Conservation (phyloP, 2,797 vertebrate genomes). For the Sebastiscus albofasciatus region DNA sequence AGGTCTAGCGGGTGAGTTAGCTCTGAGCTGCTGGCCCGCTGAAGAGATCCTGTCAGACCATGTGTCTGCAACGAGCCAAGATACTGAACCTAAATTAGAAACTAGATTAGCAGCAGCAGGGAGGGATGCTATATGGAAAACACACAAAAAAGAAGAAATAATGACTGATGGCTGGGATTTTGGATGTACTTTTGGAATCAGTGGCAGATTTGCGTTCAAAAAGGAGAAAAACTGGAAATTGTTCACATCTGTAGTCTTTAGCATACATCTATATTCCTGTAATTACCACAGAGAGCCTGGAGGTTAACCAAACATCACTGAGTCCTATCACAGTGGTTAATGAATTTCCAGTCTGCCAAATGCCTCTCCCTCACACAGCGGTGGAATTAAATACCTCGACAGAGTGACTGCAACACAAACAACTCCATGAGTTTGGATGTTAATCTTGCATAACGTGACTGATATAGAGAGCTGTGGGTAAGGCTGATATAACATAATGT, state of each 20-base stretch:
- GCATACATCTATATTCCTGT: background rate
- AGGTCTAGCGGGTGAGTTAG: background rate
- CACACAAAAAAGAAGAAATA: background rate
- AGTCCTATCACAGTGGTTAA: constrained; percentile 28
- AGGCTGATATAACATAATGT: background rate
- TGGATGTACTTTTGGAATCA: background rate
- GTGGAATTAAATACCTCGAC: constrained; percentile 57
- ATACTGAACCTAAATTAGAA: constrained; percentile 65
- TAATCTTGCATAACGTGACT: constrained; percentile 8
- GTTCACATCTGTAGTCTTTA: background rate
- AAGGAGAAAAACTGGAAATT: background rate
- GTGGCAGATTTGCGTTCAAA: background rate
- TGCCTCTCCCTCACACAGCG: constrained; percentile 25
- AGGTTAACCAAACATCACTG: constrained; percentile 43
- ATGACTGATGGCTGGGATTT: background rate
- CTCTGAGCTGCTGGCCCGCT: constrained; percentile 23
- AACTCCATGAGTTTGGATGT: constrained; percentile 2
- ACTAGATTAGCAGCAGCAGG: constrained; percentile 27
- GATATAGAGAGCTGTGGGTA: background rate
- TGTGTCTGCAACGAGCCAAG: constrained; percentile 42
- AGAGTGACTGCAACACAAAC: constrained; percentile 31
- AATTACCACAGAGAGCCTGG: constrained; percentile 9
- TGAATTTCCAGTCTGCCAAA: constrained; percentile 39
- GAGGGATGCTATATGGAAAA: background rate
- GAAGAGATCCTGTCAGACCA: constrained; percentile 14